Conservation (phyloP, 2,797 vertebrate genomes). For the Pristis pectinata region DNA sequence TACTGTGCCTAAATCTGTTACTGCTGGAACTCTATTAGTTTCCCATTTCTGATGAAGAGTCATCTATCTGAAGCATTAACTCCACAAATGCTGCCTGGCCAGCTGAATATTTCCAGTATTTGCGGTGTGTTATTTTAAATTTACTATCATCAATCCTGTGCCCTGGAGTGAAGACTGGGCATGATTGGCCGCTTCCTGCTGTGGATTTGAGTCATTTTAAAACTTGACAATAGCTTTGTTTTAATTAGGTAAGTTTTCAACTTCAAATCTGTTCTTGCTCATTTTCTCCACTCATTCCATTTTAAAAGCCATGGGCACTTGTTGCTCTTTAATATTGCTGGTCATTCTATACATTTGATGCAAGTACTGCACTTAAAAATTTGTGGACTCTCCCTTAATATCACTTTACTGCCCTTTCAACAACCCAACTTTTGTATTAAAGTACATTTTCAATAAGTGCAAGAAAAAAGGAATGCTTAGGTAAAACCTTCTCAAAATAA, state of each 20-base stretch:
- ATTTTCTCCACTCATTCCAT: neutral
- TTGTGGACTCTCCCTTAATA: neutral
- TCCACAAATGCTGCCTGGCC: no score
- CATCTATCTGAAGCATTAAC: no score
- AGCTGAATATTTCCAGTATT: no score
- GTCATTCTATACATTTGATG: neutral
- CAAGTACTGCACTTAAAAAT: neutral
- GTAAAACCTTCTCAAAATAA: neutral
- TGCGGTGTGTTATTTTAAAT: no score
- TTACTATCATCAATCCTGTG: no score
- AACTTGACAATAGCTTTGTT: neutral
- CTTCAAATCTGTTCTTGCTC: neutral
- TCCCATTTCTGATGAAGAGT: no score
- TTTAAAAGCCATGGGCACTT: neutral
- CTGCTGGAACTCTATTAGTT: no score
- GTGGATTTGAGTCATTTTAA: neutral
- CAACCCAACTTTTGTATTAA: neutral
- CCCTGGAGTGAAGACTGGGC: neutral
- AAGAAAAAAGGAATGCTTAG: neutral
- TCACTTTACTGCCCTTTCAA: neutral
- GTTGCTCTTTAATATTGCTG: neutral
- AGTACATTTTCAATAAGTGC: neutral
- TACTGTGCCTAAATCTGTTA: no score
- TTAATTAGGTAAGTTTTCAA: constrained; percentile 4
- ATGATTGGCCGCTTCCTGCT: neutral